These are phyloP conservation scores for Drosophila tsacasi DNA, from an alignment of 1,140 invertebrate genomes.

Conservation along the genomic window DNA sequence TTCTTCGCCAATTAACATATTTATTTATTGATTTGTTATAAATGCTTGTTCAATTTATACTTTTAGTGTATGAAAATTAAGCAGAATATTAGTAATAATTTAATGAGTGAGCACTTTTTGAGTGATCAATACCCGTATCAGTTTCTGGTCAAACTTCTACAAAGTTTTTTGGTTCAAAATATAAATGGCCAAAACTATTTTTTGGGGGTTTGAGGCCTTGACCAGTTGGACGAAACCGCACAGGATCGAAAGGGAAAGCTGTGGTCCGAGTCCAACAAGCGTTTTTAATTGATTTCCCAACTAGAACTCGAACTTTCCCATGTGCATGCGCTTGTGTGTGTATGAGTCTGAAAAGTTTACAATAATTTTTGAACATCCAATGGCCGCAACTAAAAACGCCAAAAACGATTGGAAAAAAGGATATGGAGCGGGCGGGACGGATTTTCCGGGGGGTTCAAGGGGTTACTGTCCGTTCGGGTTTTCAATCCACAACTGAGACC, in stretches of 20 bases:
- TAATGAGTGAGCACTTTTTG: constrained; percentile 1
- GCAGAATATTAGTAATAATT: neutral
- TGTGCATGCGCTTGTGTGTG: constrained; percentile 8
- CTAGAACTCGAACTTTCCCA: constrained; percentile 49
- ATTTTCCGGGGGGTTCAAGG: constrained; percentile 18
- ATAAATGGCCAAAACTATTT: constrained; percentile 8
- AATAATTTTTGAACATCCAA: constrained; percentile 82
- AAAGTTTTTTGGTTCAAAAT: constrained; percentile 8
- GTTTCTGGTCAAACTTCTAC: constrained; percentile 1
- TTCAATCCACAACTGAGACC: constrained; percentile 71
- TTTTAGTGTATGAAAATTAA: too few species aligned
- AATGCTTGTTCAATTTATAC: neutral
- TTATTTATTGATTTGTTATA: neutral
- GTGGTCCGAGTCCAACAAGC: constrained; percentile 61
- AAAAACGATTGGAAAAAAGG: constrained; percentile 62
- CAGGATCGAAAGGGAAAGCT: constrained; percentile 73
- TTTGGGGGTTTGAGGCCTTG: constrained; percentile 20
- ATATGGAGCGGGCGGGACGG: too few species aligned
- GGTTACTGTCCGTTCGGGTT: constrained; percentile 29
- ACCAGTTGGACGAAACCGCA: constrained; percentile 24
- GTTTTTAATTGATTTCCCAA: constrained; percentile 81
- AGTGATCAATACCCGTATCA: constrained; percentile 20
- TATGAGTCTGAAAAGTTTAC: constrained; percentile 80
- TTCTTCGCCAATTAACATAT: neutral
- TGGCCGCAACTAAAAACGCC: constrained; percentile 81